Conservation (phyloP, 37 sponge, comb jelly and placozoan species). For the Beroe ovata region DNA sequence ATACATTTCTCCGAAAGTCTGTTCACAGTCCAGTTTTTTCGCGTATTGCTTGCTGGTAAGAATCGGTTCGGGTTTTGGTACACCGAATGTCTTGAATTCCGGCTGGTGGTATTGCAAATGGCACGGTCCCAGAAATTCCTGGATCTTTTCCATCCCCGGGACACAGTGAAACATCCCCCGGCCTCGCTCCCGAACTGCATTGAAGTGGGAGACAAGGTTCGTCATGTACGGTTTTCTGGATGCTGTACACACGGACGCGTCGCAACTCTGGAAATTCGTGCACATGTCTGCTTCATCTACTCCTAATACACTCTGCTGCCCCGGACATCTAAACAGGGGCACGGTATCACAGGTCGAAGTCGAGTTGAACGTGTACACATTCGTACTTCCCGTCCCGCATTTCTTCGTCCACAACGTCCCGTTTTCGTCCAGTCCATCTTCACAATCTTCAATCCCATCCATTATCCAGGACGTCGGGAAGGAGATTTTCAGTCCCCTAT, state of each 20-base stretch:
- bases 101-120: not conserved
- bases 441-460: constrained; percentile 29
- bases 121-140: not conserved
- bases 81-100: not conserved
- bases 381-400: not conserved
- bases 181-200: not conserved
- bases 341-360: not conserved
- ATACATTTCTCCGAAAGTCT: constrained; percentile 18
- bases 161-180: not conserved
- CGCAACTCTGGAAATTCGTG: not conserved
- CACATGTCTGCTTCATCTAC: not conserved
- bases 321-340: not conserved
- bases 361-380: not conserved
- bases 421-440: not conserved
- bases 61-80: not conserved
- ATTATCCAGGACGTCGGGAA: not conserved
- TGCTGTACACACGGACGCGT: not conserved
- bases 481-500: not conserved
- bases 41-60: not conserved
- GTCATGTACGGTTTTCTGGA: not conserved
- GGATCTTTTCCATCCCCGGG: not conserved
- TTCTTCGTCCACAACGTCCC: not conserved
- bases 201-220: not conserved
- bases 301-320: not conserved
- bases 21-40: not conserved